Percentiles rank a stretch among this genome's conserved stretches.
phyloP scores from a whole-genome alignment of 1,140 invertebrate species.

The Saccostrea glomerata region DNA sequence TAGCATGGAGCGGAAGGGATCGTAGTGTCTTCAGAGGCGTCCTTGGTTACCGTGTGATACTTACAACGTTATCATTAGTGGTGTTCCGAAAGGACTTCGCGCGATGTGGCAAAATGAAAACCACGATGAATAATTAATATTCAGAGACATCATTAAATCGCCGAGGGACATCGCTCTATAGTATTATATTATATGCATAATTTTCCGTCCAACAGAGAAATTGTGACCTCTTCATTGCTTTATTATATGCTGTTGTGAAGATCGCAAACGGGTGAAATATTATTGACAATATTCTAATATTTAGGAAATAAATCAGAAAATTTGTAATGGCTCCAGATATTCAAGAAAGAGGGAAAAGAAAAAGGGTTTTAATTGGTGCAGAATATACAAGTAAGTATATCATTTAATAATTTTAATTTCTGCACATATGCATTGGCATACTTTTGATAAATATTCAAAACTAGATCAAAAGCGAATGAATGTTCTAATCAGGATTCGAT shows the following conservation, averaged over 20 bases:
- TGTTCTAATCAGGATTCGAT: not conserved
- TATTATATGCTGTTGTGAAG: not conserved
- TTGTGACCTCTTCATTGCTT: not conserved
- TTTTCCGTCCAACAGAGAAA: not conserved
- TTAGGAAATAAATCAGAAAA: not conserved
- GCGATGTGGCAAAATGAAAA: constrained; percentile 18
- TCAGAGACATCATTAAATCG: not conserved
- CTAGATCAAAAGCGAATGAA: not conserved
- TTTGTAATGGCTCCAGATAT: constrained; percentile 16
- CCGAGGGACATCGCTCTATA: not conserved
- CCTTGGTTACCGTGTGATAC: constrained; percentile 29
- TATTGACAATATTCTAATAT: not conserved
- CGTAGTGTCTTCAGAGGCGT: not conserved
- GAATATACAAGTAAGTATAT: constrained; percentile 29
- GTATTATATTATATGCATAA: not conserved
- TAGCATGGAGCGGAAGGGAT: not conserved
- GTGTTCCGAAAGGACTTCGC: not conserved
- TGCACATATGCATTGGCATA: not conserved
- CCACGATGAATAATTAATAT: constrained; percentile 17
- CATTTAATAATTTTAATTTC: not conserved
- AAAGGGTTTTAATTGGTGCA: constrained; percentile 1
- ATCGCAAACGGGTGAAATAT: not conserved
- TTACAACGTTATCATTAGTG: not conserved
- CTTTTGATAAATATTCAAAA: not conserved
- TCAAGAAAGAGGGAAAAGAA: constrained; percentile 30